phyloP scores from a whole-genome alignment of 2,113 vertebrate species.

The Pitta sordida region DNA sequence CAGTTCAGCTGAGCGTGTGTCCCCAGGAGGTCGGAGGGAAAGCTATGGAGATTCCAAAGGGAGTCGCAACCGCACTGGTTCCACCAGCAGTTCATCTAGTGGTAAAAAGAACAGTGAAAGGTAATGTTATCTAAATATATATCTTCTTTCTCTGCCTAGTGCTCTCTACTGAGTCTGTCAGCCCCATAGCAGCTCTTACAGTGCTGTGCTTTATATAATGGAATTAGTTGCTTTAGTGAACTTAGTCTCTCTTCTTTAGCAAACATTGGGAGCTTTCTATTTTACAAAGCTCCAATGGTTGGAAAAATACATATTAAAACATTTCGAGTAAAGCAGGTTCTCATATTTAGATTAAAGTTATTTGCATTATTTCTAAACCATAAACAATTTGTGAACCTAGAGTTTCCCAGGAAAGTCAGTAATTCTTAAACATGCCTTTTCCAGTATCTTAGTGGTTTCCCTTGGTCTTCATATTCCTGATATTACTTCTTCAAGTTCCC shows the following conservation, averaged over 20 bases:
- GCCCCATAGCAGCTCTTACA: too few species aligned
- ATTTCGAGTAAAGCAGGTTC: not conserved
- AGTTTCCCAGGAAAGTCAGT: not conserved
- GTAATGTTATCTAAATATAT: slow-evolving; percentile 60
- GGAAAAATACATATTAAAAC: not conserved
- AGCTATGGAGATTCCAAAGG: slow-evolving; percentile 86
- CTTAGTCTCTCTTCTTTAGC: not conserved
- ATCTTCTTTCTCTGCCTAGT: not conserved
- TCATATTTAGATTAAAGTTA: not conserved
- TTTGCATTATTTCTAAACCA: not conserved
- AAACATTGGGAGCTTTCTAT: not conserved
- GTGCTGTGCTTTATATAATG: too few species aligned
- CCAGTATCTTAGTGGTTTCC: not conserved
- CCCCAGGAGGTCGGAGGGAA: slow-evolving; percentile 84
- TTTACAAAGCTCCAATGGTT: not conserved
- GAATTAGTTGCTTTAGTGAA: not conserved
- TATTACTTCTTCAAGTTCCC: not conserved
- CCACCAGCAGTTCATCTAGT: slow-evolving; percentile 92
- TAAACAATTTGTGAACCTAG: not conserved
- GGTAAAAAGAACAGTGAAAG: slow-evolving; percentile 93
- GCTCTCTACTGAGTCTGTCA: too few species aligned
- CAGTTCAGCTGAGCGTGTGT: slow-evolving; percentile 90
- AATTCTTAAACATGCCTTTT: not conserved
- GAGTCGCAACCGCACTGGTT: slow-evolving; percentile 88
- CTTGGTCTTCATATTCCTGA: not conserved